Percentiles rank a stretch among this genome's conserved stretches.
Evolutionary conservation across 1,140 invertebrate species (phyloP).

Genomic region (Drosophila aff.): DNA sequence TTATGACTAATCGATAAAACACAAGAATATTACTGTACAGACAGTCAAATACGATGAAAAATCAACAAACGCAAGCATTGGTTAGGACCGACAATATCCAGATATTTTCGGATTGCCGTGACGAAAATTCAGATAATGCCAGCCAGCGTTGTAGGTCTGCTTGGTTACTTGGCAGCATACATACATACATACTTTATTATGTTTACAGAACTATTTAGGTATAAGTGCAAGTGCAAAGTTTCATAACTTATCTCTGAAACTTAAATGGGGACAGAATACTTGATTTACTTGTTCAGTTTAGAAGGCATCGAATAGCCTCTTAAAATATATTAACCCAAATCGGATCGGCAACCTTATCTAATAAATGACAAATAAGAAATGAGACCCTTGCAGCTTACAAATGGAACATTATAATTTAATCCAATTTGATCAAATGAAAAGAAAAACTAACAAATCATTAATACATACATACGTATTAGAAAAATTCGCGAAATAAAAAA

Average conservation of each 20-base stretch:
- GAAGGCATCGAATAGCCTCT: neutral
- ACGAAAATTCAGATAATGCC: constrained; percentile 8
- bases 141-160: neutral
- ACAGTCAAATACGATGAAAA: constrained; percentile 2
- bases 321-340: neutral
- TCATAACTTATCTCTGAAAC: neutral
- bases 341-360: neutral
- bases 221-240: neutral
- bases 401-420: too few species aligned
- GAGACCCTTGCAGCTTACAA: too few species aligned
- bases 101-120: constrained; percentile 53
- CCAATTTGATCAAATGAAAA: too few species aligned
- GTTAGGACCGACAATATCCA: constrained; percentile 55
- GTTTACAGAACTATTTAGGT: neutral
- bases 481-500: too few species aligned
- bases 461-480: too few species aligned
- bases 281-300: neutral
- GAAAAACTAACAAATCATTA: too few species aligned
- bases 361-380: neutral
- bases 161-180: neutral
- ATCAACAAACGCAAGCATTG: constrained; percentile 23
- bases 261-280: neutral
- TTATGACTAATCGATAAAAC: constrained; percentile 8
- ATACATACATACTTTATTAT: neutral
- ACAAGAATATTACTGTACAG: constrained; percentile 1